Percentiles rank a stretch among this genome's conserved stretches.
These are phyloP conservation scores for Portevinia maculata DNA, from an alignment of 2,888 invertebrate genomes.

Conservation along the genomic window DNA sequence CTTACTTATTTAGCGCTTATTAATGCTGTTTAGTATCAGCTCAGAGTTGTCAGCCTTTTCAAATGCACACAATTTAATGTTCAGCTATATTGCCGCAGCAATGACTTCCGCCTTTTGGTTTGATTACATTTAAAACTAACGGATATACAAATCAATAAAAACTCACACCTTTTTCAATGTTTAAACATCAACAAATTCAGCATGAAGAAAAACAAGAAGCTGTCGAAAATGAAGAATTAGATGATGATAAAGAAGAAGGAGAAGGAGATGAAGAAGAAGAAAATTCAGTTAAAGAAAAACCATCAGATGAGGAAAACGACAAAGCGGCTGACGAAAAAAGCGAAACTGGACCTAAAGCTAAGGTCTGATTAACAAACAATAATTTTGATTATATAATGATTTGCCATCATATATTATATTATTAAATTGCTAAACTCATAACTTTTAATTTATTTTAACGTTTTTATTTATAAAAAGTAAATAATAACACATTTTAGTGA, in stretches of 20 bases:
- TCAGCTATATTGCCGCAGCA: not conserved
- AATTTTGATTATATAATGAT: not conserved
- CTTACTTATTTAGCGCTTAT: too few relatives aligned
- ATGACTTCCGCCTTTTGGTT: not conserved
- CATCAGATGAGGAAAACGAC: slow-evolving; percentile 44
- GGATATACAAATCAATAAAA: not conserved
- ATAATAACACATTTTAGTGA: not conserved
- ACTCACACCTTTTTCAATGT: slow-evolving; percentile 6
- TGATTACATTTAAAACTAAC: slow-evolving; percentile 1
- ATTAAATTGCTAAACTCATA: slow-evolving; percentile 31
- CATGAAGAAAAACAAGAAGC: slow-evolving; percentile 14
- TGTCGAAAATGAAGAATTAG: slow-evolving; percentile 31
- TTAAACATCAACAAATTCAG: slow-evolving; percentile 22
- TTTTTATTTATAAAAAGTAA: not conserved
- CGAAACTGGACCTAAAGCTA: slow-evolving; percentile 21
- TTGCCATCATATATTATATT: too few relatives aligned
- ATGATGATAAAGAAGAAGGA: slow-evolving; percentile 46
- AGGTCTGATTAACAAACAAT: slow-evolving; percentile 44
- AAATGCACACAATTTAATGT: not conserved
- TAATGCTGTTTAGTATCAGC: too few relatives aligned
- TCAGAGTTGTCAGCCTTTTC: too few relatives aligned
- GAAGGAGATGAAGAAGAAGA: slow-evolving; percentile 45
- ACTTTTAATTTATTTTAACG: not conserved
- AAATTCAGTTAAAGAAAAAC: slow-evolving; percentile 3
- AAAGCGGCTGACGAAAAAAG: slow-evolving; percentile 15